A percentile compares a stretch with the other conserved stretches of the same genome.
These are phyloP conservation scores for Neostethus bicornis DNA, from an alignment of 2,797 vertebrate genomes.

Conservation along the genomic window DNA sequence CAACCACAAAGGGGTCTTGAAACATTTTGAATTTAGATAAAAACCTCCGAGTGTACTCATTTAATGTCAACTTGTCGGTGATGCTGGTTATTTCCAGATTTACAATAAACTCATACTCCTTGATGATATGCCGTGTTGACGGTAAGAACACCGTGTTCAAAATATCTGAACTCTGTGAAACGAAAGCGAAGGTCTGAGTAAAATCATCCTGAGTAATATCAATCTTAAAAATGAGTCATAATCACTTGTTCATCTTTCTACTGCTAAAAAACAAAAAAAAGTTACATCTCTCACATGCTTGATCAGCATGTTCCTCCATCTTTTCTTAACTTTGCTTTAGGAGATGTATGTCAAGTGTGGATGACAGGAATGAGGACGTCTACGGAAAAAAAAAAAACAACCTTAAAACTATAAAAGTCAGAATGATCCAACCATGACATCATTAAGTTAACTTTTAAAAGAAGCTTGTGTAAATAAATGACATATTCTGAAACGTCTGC, in stretches of 20 bases:
- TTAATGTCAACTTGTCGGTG: constrained; percentile 28
- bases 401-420: constrained; percentile 13
- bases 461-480: constrained; percentile 49
- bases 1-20: too few relatives aligned
- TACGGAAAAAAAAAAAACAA: constrained; percentile 16
- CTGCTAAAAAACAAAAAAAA: constrained; percentile 1
- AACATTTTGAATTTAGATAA: background rate
- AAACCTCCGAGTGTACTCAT: constrained; percentile 22
- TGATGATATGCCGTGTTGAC: constrained; percentile 43
- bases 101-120: constrained; percentile 37
- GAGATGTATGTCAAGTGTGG: background rate
- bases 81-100: constrained; percentile 63
- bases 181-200: constrained; percentile 20
- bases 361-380: constrained; percentile 11
- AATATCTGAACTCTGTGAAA: constrained; percentile 31
- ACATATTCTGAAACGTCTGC: constrained; percentile 25
- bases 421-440: constrained; percentile 27
- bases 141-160: constrained; percentile 56
- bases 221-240: constrained; percentile 56
- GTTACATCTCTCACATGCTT: constrained; percentile 12
- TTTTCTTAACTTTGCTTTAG: constrained; percentile 6
- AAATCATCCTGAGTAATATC: constrained; percentile 35
- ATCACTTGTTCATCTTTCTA: constrained; percentile 13
- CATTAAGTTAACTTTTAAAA: constrained; percentile 10
- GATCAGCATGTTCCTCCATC: background rate